Conservation (phyloP, 2,888 invertebrate species). For the Octonoba sinensis region DNA sequence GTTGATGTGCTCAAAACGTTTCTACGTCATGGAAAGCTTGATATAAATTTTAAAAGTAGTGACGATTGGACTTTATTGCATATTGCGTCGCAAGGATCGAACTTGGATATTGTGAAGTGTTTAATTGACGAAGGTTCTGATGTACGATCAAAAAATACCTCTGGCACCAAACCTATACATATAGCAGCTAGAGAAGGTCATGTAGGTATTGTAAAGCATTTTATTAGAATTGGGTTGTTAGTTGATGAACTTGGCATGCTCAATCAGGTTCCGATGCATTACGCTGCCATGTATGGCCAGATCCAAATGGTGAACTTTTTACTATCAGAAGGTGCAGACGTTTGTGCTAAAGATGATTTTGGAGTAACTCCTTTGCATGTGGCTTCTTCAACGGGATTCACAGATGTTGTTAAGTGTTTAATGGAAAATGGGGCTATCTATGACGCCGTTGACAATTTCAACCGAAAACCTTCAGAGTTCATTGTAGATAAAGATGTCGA, state of each 20-base stretch:
- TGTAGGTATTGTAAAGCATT: constrained; percentile 9
- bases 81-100: constrained; percentile 1
- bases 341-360: background rate
- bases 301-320: constrained; percentile 77
- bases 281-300: constrained; percentile 80
- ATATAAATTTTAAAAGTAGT: constrained; percentile 12
- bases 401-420: constrained; percentile 9
- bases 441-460: background rate
- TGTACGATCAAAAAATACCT: constrained; percentile 73
- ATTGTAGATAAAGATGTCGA: background rate
- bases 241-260: constrained; percentile 76
- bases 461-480: background rate
- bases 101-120: constrained; percentile 26
- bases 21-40: background rate
- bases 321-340: background rate
- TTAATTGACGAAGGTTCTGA: constrained; percentile 84
- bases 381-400: background rate
- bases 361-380: background rate
- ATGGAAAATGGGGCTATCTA: constrained; percentile 29
- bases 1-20: constrained; percentile 1
- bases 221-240: background rate
- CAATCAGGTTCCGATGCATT: constrained; percentile 80
- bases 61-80: constrained; percentile 9
- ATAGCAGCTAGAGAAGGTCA: constrained; percentile 19
- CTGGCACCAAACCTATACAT: constrained; percentile 8